Evolutionary conservation across 1,140 invertebrate genomes (phyloP), one percentile per base, ranked within the genome.

Genomic region (Harpegnathos saltator): DNA sequence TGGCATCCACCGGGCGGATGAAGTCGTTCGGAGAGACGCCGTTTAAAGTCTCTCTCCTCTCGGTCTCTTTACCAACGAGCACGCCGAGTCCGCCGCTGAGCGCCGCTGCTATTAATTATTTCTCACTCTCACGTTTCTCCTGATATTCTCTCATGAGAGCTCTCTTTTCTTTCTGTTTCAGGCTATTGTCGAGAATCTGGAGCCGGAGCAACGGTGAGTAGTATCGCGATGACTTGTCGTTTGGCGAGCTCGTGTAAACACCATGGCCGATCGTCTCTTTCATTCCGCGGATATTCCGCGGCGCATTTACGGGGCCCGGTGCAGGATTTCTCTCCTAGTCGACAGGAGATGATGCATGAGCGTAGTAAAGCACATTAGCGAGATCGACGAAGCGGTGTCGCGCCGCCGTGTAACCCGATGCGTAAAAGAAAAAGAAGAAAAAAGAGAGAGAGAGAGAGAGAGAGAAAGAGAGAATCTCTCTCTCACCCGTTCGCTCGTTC

Each of bases 171-270:
- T 90, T 90, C 63, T 91, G 85, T 93, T 92, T 85, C 91, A 93
- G 92, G 26, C 75, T 0, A 61, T 92, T 44, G 71, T 61, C 19
- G 88, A 74, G 44, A 87, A 89, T 24, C 66, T 93, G 22, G 38
- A 85, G 22, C 84, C 88, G 0, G 38, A 90, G 0, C n/a, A 93
- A 71, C 88, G 75, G 92, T 93, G 72, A 93, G 92, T 91, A 93
- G 92, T 91, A 84, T 85, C 22, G 9, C 3, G 29, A 73, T 72
- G 71, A 84, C 61, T 62, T 19, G 63, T 73, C 29, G 52, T 66
- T 81, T 7, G 58, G 68, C 44, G 56, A 80, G 12, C 48, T 48
- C 75, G 75, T 58, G 33, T 80, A 80, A 80, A 80, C 65, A 80
- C 1, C 52, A 54, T 68, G 22, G 22, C 22, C 22, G 12, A 48